Conservation (phyloP, 1,140 invertebrate species). For the Lordiphosa collinella region DNA sequence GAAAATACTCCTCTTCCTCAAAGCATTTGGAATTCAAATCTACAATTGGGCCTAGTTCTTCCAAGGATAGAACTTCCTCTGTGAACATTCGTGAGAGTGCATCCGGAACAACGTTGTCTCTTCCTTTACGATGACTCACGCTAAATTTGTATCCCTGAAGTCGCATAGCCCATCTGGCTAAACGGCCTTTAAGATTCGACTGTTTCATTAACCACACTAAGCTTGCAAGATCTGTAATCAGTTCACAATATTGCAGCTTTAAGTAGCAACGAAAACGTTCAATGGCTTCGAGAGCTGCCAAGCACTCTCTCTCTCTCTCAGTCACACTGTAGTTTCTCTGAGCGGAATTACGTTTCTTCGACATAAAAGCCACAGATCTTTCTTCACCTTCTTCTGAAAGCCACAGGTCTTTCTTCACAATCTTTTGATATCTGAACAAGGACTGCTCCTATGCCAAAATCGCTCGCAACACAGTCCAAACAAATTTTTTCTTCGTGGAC, state of each 20-base stretch:
- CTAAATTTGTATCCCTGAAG: constrained; percentile 5
- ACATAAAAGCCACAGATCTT: constrained; percentile 3
- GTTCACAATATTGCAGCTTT: neutral
- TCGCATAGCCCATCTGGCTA: neutral
- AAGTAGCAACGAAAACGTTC: neutral
- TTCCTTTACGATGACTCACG: neutral
- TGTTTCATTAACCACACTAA: constrained; percentile 6
- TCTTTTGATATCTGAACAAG: neutral
- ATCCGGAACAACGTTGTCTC: neutral
- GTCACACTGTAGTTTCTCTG: neutral
- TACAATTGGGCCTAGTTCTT: neutral
- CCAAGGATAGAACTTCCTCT: no score
- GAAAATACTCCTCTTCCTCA: neutral
- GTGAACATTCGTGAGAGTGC: neutral
- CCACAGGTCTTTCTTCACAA: neutral
- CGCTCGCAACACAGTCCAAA: constrained; percentile 2
- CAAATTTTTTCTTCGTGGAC: no score
- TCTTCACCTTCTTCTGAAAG: no score
- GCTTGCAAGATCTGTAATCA: constrained; percentile 4
- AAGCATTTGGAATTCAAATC: neutral
- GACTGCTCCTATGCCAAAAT: neutral
- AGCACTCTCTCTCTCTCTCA: neutral
- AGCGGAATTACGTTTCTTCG: neutral
- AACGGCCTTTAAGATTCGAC: neutral
- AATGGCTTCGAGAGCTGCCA: neutral